Evolutionary conservation across 1,140 invertebrate genomes (phyloP), one percentile per base, ranked within the genome.

Genomic region (Phymorhynchus buccinoides): DNA sequence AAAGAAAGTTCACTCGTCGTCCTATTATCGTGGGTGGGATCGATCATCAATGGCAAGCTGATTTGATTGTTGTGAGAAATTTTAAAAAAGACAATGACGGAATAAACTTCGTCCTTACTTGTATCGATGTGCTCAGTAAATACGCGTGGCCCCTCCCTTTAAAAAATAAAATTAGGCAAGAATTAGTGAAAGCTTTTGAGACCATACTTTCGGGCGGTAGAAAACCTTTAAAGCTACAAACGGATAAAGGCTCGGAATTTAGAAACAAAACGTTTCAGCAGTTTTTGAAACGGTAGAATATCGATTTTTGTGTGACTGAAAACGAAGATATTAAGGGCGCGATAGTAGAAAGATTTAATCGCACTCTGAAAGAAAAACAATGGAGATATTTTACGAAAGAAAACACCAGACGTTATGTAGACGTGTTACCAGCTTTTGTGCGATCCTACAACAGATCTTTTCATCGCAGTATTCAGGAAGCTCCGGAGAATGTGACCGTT

Each of bases 101-200:
- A 42, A 92, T 89, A 87, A 92, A 92, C 84, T 94, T 93, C 86
- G 88, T 95, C 41, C 86, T 95, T 75, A 92, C 90, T 37, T 90
- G 94, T 7, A 94, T 95, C 83, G 93, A 94, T 89, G 86, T 88
- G 39, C 94, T 94, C 89, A 92, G 90, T 79, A 94, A 94, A 90
- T 93, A 89, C 88, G 92, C 92, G 37, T 94, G 91, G 91, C 91
- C 91, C n/a, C 56, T 91, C 32, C 91, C 93, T 7, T 30, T 95
- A 44, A 94, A 94, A 92, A 91, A 86, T 22, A 95, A 95, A 91
- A 93, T 84, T 80, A 92, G 87, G 30, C 62, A 84, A 85, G 86
- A 81, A 81, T 85, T 89, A 27, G 35, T 84, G 27, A 27, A 87
- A 9, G 88, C 87, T n/a, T 88, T 92, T 84, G 48, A 85, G 83